These are phyloP conservation scores for Lithobates sylvaticus DNA, from an alignment of 2,797 vertebrate genomes.

Conservation along the genomic window DNA sequence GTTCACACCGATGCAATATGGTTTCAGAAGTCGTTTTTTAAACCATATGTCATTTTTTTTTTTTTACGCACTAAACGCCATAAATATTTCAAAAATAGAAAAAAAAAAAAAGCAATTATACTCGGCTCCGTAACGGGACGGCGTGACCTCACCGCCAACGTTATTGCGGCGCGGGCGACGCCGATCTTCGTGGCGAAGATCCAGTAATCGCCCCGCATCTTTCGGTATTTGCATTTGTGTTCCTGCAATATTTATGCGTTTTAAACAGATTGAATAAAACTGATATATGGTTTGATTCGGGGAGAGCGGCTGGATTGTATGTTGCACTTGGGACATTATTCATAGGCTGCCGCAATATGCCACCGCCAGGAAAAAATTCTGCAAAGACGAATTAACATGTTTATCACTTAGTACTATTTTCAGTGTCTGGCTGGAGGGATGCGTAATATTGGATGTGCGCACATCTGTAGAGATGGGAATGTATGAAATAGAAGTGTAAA, in stretches of 20 bases:
- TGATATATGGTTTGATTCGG: conserved; percentile 41
- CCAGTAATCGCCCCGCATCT: background rate
- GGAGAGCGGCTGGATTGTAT: conserved; percentile 1
- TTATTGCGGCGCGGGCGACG: background rate
- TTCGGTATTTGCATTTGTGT: conserved; percentile 38
- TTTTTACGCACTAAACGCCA: conserved; percentile 11
- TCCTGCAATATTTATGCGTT: conserved; percentile 53
- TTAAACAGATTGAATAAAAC: conserved; percentile 49
- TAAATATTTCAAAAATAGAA: conserved; percentile 50
- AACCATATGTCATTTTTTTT: conserved; percentile 26
- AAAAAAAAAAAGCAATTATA: conserved; percentile 42
- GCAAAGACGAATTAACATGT: conserved; percentile 53
- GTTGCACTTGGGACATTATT: conserved; percentile 39
- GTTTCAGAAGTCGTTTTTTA: background rate
- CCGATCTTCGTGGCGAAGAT: background rate
- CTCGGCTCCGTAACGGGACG: background rate
- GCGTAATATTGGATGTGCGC: conserved; percentile 26
- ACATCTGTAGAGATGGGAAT: background rate
- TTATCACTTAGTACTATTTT: conserved; percentile 39
- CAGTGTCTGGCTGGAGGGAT: conserved; percentile 30
- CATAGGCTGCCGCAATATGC: conserved; percentile 30
- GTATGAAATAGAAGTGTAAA: background rate
- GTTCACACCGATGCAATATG: background rate
- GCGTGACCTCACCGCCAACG: background rate
- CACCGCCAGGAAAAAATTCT: conserved; percentile 19